A percentile compares a stretch with the other conserved stretches of the same genome.
phyloP scores from a whole-genome alignment of 2,113 vertebrate genomes.

The Vidua macroura region DNA sequence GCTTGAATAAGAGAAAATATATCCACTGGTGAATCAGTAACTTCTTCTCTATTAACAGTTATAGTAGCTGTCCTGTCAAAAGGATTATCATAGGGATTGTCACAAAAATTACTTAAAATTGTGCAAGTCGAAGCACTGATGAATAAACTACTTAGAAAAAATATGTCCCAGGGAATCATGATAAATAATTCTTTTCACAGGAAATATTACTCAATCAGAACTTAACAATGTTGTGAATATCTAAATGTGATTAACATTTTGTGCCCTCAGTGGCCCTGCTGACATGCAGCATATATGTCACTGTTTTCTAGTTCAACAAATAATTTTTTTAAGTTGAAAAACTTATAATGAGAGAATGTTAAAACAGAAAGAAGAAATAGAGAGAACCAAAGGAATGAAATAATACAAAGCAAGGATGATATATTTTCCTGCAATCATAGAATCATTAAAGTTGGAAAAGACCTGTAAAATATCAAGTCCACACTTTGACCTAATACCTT shows the following conservation, averaged over 20 bases:
- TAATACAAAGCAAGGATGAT: not conserved
- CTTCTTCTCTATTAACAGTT: not conserved
- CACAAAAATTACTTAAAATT: not conserved
- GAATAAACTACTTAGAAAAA: not conserved
- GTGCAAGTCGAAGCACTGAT: not conserved
- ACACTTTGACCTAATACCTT: not conserved
- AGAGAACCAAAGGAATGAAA: not conserved
- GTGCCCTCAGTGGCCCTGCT: not conserved
- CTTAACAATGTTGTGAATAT: not conserved
- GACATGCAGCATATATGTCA: not conserved
- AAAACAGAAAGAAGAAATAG: not conserved
- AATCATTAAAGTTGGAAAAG: not conserved
- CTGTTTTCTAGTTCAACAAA: not conserved
- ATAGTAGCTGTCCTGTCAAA: not conserved
- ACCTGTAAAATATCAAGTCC: no score
- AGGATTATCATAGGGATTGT: not conserved
- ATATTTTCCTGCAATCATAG: not conserved
- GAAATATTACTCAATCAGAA: not conserved
- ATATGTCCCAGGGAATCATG: not conserved
- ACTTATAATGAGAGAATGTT: not conserved
- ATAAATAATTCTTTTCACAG: not conserved
- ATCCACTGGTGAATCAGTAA: not conserved
- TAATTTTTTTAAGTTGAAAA: not conserved
- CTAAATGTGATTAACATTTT: not conserved
- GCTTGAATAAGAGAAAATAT: not conserved